Evolutionary conservation across 2,113 vertebrate genomes (phyloP).

Genomic region (Pseudopipra pipra): DNA sequence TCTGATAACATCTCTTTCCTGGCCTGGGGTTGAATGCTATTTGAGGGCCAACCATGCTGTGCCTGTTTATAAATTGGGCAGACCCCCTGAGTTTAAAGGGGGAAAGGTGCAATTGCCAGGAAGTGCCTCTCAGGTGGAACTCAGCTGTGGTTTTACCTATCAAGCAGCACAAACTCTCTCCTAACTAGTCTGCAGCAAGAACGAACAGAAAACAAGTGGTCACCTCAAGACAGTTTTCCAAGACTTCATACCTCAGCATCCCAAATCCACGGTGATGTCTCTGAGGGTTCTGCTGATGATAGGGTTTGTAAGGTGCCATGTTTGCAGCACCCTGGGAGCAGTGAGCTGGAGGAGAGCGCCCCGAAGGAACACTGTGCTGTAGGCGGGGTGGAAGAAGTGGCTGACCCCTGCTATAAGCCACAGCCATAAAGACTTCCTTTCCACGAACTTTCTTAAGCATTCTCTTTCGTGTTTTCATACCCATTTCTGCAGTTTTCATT

Average conservation of each 20-base stretch:
- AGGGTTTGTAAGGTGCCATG: conserved; percentile 74
- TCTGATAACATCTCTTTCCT: conserved; percentile 78
- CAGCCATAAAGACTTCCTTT: conserved; percentile 81
- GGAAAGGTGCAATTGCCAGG: background rate
- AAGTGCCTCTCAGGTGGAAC: background rate
- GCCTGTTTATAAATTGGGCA: conserved; percentile 73
- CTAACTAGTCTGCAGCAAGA: background rate
- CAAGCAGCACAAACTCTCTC: background rate
- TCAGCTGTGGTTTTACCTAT: background rate
- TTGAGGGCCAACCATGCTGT: conserved; percentile 72
- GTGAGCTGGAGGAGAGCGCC: conserved; percentile 60
- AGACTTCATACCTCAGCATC: conserved; percentile 78
- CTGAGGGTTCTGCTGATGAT: conserved; percentile 67
- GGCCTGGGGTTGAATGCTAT: conserved; percentile 72
- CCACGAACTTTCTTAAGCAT: conserved; percentile 89
- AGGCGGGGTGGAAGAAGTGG: conserved; percentile 77
- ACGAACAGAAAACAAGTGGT: accelerated
- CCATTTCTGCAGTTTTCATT: conserved; percentile 75
- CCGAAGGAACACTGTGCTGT: conserved; percentile 70
- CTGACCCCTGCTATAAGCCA: conserved; percentile 77
- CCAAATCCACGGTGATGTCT: conserved; percentile 77
- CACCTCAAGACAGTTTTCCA: background rate
- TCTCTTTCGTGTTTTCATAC: conserved; percentile 77
- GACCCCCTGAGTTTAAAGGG: conserved; percentile 68
- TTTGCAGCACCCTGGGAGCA: conserved; percentile 48